Conservation (phyloP, 2,888 invertebrate genomes). For the Subacronicta megacephala region DNA sequence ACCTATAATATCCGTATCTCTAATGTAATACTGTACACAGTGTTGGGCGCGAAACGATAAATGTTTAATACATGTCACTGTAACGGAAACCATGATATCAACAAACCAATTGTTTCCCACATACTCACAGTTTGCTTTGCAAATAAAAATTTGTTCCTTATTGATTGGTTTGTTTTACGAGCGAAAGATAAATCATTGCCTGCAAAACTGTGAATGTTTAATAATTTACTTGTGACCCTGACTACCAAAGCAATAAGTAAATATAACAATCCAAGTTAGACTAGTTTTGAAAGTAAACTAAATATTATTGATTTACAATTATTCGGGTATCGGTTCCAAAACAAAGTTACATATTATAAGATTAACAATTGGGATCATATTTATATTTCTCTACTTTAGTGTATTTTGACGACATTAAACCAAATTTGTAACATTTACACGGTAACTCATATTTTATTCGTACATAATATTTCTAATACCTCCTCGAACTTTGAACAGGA, state of each 20-base stretch:
- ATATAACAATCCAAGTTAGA: constrained; percentile 5
- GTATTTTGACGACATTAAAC: not conserved
- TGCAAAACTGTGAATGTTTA: constrained; percentile 12
- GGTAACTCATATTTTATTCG: not conserved
- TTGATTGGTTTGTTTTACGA: constrained; percentile 18
- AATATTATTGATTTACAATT: not conserved
- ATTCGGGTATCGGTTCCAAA: not conserved
- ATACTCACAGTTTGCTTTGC: constrained; percentile 26
- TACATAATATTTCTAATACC: constrained; percentile 2
- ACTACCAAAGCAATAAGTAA: constrained; percentile 2
- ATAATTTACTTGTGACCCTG: constrained; percentile 10
- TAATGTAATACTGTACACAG: constrained; percentile 52
- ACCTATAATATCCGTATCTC: constrained; percentile 55
- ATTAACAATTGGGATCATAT: too few species aligned
- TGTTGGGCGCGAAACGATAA: constrained; percentile 48
- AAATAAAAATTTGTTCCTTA: constrained; percentile 37
- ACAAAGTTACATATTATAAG: not conserved
- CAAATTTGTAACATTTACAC: not conserved
- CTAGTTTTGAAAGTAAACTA: constrained; percentile 1
- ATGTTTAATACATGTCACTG: constrained; percentile 50
- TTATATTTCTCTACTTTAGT: not conserved
- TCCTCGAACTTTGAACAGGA: constrained; percentile 26
- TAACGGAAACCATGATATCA: constrained; percentile 40
- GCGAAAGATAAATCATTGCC: constrained; percentile 19
- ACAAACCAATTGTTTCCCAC: constrained; percentile 45